Percentiles rank a stretch among this genome's conserved stretches.
Evolutionary conservation across 2,888 invertebrate genomes (phyloP).

Genomic region (Graphium colonna): DNA sequence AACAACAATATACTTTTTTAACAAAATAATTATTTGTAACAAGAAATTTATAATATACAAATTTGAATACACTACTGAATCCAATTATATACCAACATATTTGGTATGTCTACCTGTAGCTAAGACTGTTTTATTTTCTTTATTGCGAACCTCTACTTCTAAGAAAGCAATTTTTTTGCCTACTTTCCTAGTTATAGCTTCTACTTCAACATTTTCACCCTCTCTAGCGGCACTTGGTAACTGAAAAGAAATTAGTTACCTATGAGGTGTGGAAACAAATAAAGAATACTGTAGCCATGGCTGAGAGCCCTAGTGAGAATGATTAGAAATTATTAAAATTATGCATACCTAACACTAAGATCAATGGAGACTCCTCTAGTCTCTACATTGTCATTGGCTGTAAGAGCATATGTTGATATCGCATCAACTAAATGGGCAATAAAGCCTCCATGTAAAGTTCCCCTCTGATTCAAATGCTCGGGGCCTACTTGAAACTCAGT

Average conservation of each 20-base stretch:
- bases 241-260: constrained; percentile 61
- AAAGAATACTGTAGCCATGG: too few species aligned
- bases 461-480: constrained; percentile 87
- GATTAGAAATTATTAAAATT: background rate
- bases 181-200: constrained; percentile 86
- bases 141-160: constrained; percentile 88
- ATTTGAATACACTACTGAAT: background rate
- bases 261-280: too few species aligned
- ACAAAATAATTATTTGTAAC: background rate
- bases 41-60: background rate
- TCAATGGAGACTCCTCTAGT: constrained; percentile 90
- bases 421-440: constrained; percentile 87
- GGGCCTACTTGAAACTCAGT: constrained; percentile 87
- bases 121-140: constrained; percentile 84
- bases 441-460: constrained; percentile 92
- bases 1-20: constrained; percentile 15
- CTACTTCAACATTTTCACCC: constrained; percentile 89
- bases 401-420: constrained; percentile 89
- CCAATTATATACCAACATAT: constrained; percentile 48
- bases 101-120: constrained; percentile 94
- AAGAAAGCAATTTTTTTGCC: constrained; percentile 92
- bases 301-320: too few species aligned
- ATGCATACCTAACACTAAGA: constrained; percentile 85
- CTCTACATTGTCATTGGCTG: constrained; percentile 81
- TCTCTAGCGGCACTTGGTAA: constrained; percentile 85